Conservation (phyloP, 2,797 vertebrate genomes). For the Eleutherodactylus coqui region DNA sequence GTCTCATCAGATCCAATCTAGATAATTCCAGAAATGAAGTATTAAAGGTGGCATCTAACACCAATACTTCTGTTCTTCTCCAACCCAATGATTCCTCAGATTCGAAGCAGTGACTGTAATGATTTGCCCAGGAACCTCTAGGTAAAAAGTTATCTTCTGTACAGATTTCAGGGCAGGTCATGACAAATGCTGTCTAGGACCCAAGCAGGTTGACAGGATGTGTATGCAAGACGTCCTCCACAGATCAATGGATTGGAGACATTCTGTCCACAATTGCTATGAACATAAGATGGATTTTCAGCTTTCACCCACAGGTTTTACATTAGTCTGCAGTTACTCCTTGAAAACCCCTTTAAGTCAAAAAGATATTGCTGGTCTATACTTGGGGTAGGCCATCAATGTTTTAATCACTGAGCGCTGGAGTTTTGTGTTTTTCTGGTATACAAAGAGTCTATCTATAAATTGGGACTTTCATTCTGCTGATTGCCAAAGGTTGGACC, state of each 20-base stretch:
- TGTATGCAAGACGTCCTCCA: not conserved
- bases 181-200: not conserved
- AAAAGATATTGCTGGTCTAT: too few relatives aligned
- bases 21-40: not conserved
- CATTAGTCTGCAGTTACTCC: too few relatives aligned
- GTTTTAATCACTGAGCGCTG: too few relatives aligned
- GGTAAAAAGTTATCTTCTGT: not conserved
- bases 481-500: too few relatives aligned
- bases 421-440: too few relatives aligned
- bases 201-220: too few relatives aligned
- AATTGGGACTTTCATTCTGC: too few relatives aligned
- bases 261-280: not conserved
- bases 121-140: too few relatives aligned
- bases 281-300: not conserved
- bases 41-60: not conserved
- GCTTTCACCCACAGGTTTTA: not conserved
- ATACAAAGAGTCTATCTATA: too few relatives aligned
- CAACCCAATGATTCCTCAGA: not conserved
- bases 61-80: not conserved
- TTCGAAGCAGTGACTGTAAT: too few relatives aligned
- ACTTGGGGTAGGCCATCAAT: too few relatives aligned
- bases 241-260: not conserved
- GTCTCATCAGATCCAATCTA: not conserved
- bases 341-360: too few relatives aligned
- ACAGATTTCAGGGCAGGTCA: not conserved